Evolutionary conservation across 2,113 vertebrate species (phyloP).

Genomic region (Dicaeum eximium): DNA sequence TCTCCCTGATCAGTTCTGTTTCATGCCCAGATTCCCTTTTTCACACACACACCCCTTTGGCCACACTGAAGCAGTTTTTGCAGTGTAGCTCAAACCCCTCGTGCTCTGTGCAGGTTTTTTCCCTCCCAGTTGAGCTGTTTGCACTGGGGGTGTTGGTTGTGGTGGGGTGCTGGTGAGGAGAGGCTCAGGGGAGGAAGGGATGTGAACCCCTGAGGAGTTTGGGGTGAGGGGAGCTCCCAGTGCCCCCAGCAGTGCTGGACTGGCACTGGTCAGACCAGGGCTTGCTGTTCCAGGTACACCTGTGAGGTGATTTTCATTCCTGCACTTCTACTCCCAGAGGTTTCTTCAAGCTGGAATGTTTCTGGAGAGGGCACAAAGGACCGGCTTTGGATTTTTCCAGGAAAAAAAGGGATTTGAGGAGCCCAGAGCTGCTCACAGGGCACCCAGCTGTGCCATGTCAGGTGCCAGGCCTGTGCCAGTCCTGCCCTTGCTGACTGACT

Average conservation of each 20-base stretch:
- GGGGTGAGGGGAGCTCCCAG: background rate
- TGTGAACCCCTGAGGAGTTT: background rate
- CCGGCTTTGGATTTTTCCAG: background rate
- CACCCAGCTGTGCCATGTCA: accelerated
- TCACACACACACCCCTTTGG: background rate
- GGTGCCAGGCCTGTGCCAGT: accelerated
- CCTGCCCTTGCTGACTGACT: accelerated
- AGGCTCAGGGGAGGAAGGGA: background rate
- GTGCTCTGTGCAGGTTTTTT: accelerated
- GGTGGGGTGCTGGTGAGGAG: background rate
- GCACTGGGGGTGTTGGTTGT: background rate
- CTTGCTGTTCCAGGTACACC: background rate
- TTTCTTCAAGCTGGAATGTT: accelerated
- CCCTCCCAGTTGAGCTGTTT: background rate
- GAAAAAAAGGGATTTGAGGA: accelerated
- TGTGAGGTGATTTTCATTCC: background rate
- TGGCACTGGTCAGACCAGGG: background rate
- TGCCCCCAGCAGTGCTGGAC: background rate
- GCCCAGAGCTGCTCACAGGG: accelerated
- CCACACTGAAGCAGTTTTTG: background rate
- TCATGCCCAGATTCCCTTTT: background rate
- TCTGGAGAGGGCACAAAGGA: background rate
- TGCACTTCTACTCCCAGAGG: background rate
- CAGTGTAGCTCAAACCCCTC: background rate
- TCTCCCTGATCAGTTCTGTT: no score